A percentile compares a stretch with the other conserved stretches of the same genome.
These are phyloP conservation scores for Caenorhabditis doughertyi DNA, from an alignment of 2,888 invertebrate genomes.

Conservation along the genomic window DNA sequence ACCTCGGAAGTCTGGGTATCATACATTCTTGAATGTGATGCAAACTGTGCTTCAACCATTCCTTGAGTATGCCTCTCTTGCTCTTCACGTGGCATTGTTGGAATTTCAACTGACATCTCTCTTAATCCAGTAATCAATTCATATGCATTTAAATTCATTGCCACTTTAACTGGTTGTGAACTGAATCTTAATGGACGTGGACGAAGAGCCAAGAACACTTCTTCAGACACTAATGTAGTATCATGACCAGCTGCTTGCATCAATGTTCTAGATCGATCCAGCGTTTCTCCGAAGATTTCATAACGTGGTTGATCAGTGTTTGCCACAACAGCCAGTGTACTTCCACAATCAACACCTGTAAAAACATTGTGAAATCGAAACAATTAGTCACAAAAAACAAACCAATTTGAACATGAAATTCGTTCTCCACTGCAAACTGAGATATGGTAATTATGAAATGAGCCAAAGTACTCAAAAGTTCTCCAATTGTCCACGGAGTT, in stretches of 20 bases:
- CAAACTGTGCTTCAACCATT: slow-evolving; percentile 63
- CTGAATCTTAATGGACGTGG: slow-evolving; percentile 79
- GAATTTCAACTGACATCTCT: slow-evolving; percentile 36
- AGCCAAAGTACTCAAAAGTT: slow-evolving; percentile 77
- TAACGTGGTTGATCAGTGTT: slow-evolving; percentile 79
- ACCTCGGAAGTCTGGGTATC: slow-evolving; percentile 65
- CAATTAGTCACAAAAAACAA: slow-evolving; percentile 28
- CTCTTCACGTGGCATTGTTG: slow-evolving; percentile 61
- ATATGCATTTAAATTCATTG: slow-evolving; percentile 65
- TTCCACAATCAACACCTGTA: slow-evolving; percentile 79
- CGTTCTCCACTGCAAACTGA: slow-evolving; percentile 76
- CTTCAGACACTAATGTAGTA: slow-evolving; percentile 70
- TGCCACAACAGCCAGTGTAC: slow-evolving; percentile 76
- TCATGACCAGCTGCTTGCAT: slow-evolving; percentile 73
- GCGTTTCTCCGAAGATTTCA: slow-evolving; percentile 75
- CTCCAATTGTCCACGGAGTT: slow-evolving; percentile 81
- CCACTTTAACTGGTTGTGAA: slow-evolving; percentile 62
- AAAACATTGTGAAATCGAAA: background rate
- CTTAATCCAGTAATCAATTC: slow-evolving; percentile 55
- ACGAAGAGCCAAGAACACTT: slow-evolving; percentile 80
- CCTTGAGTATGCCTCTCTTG: slow-evolving; percentile 57
- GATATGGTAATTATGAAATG: slow-evolving; percentile 74
- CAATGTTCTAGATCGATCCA: slow-evolving; percentile 70
- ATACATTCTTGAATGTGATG: slow-evolving; percentile 48
- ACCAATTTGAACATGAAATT: slow-evolving; percentile 79